Conservation (phyloP, 2,113 vertebrate species). For the Cepphus grylle region DNA sequence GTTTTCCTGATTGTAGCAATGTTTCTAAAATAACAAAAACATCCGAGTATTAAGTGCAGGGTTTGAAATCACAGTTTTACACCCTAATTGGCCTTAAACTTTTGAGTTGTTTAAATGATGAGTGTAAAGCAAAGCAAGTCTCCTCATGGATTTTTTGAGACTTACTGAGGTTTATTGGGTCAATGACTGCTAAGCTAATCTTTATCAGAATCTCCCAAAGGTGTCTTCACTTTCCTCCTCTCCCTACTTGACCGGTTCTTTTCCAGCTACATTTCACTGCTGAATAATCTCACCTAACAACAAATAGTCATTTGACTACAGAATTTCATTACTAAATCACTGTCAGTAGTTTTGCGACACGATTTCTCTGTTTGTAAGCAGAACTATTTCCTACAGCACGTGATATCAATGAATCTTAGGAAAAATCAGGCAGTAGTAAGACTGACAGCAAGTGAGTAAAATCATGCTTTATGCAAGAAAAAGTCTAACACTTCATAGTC, state of each 20-base stretch:
- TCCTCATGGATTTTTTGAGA: background rate
- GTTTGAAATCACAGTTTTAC: background rate
- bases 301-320: background rate
- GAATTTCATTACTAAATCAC: background rate
- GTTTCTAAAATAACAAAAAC: background rate
- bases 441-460: background rate
- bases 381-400: background rate
- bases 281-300: background rate
- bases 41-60: background rate
- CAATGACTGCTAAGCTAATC: background rate
- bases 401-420: background rate
- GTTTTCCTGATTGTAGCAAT: background rate
- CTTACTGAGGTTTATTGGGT: background rate
- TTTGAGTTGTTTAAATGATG: background rate
- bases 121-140: background rate
- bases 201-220: background rate
- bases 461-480: background rate
- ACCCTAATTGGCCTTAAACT: background rate
- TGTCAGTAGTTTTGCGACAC: background rate
- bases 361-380: background rate
- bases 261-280: background rate
- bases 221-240: background rate
- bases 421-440: background rate
- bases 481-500: background rate
- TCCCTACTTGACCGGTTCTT: background rate